A percentile compares a stretch with the other conserved stretches of the same genome.
phyloP scores from a whole-genome alignment of 2,113 vertebrate species.

The Neoarius graeffei region DNA sequence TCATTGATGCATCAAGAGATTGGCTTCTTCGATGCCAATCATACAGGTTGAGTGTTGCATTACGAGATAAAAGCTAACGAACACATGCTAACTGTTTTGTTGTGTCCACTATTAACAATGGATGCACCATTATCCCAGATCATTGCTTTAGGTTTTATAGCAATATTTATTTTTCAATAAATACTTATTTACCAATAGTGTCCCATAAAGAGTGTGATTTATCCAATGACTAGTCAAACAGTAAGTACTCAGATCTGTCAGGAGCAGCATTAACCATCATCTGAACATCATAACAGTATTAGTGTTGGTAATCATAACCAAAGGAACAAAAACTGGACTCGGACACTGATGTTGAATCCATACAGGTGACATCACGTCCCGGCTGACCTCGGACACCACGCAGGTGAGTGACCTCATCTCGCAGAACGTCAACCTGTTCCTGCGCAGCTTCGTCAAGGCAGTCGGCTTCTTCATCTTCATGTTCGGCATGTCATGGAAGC shows the following conservation, averaged over 20 bases:
- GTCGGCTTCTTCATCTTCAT: slow-evolving; percentile 87
- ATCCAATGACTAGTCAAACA: background rate
- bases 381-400: slow-evolving; percentile 92
- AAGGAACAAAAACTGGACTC: background rate
- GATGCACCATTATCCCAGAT: background rate
- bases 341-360: slow-evolving; percentile 25
- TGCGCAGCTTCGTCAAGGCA: slow-evolving; percentile 84
- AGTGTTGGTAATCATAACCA: background rate
- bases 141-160: background rate
- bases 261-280: background rate
- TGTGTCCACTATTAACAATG: background rate
- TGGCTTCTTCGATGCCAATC: slow-evolving; percentile 92
- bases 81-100: background rate
- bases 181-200: no score
- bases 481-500: slow-evolving; percentile 93
- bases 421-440: slow-evolving; percentile 92
- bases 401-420: slow-evolving; percentile 94
- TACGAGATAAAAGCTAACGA: background rate
- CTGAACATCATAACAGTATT: background rate
- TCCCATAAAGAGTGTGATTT: background rate
- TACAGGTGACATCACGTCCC: slow-evolving; percentile 92
- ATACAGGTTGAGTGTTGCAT: slow-evolving; percentile 80
- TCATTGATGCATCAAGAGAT: slow-evolving; percentile 90
- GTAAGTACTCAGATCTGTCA: background rate
- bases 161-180: background rate